A percentile compares a stretch with the other conserved stretches of the same genome.
phyloP scores from a whole-genome alignment of 2,888 invertebrate species.

The Chymomyza procnemis region DNA sequence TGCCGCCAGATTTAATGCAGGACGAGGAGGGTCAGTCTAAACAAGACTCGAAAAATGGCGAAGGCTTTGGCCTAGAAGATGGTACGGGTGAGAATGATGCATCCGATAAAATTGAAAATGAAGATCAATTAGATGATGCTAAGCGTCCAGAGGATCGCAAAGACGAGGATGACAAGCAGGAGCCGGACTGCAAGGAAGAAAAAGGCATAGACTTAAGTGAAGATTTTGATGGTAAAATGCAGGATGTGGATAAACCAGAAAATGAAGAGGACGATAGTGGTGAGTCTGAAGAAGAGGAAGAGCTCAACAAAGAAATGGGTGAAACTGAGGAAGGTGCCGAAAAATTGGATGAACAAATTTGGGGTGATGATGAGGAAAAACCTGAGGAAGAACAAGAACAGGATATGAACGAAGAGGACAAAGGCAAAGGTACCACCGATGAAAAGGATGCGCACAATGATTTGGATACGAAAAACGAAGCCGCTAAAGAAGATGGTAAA shows the following conservation, averaged over 20 bases:
- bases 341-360: constrained; percentile 88
- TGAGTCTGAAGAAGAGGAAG: constrained; percentile 85
- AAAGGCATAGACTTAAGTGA: constrained; percentile 97
- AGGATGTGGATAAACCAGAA: constrained; percentile 84
- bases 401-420: constrained; percentile 82
- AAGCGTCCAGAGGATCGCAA: constrained; percentile 84
- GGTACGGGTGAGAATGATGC: constrained; percentile 93
- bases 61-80: constrained; percentile 94
- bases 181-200: constrained; percentile 90
- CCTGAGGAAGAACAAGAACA: constrained; percentile 82
- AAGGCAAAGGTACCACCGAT: constrained; percentile 86
- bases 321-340: constrained; percentile 93
- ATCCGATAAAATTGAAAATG: constrained; percentile 89
- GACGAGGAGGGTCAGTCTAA: constrained; percentile 83
- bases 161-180: constrained; percentile 83
- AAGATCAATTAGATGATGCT: constrained; percentile 96
- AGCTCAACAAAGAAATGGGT: constrained; percentile 97
- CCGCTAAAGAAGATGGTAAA: constrained; percentile 79
- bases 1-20: constrained; percentile 90
- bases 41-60: constrained; percentile 81
- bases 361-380: constrained; percentile 92
- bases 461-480: constrained; percentile 79
- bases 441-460: constrained; percentile 82
- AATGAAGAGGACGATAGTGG: constrained; percentile 81
- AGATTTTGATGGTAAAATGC: constrained; percentile 87